Percentiles rank a stretch among this genome's conserved stretches.
Conservation (phyloP, 2,113 vertebrate species). For the Catharus bicknelli region DNA sequence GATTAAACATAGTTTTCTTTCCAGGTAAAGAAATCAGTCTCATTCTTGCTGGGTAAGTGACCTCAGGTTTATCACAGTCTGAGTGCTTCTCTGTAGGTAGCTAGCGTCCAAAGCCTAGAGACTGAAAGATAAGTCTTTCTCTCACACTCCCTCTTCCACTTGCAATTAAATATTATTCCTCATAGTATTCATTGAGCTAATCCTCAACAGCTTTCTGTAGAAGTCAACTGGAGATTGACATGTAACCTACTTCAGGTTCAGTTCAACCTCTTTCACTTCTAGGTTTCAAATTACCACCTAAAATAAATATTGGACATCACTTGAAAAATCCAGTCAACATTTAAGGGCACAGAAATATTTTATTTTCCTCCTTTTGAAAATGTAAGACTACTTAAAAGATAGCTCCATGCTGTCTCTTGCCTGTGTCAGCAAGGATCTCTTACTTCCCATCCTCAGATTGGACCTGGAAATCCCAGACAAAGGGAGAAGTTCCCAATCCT, state of each 20-base stretch:
- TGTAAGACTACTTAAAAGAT: background rate
- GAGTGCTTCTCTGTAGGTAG: background rate
- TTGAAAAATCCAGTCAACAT: background rate
- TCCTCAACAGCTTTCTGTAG: background rate
- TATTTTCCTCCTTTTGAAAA: background rate
- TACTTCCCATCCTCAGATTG: background rate
- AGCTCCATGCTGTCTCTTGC: background rate
- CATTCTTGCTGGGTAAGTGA: background rate
- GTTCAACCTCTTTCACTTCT: background rate
- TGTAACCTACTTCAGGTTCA: background rate
- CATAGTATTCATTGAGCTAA: background rate
- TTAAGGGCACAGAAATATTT: background rate
- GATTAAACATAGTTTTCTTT: background rate
- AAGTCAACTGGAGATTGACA: background rate
- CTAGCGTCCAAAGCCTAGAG: background rate
- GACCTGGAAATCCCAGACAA: background rate
- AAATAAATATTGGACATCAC: background rate
- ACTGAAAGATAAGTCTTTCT: background rate
- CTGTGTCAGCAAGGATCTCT: background rate
- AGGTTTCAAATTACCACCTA: background rate
- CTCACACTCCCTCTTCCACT: background rate
- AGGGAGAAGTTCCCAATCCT: background rate
- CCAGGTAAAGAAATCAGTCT: background rate
- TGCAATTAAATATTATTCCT: background rate
- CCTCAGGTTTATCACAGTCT: background rate